These are phyloP conservation scores for Lasioglossum leucozonium DNA, from an alignment of 2,888 invertebrate genomes.

Conservation along the genomic window DNA sequence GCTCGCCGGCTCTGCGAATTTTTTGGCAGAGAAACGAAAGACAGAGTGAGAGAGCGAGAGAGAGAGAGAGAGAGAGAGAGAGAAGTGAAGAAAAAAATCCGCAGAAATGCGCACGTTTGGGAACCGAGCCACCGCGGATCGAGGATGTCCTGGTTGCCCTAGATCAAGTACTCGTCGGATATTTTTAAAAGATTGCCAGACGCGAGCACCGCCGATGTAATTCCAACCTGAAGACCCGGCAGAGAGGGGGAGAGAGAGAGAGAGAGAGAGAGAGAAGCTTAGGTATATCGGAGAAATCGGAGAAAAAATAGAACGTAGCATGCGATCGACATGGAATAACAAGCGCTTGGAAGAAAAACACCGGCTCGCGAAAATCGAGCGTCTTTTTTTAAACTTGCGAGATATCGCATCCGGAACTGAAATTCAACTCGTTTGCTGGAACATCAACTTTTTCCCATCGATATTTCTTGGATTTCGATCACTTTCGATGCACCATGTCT, in stretches of 20 bases:
- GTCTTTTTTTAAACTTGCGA: slow-evolving; percentile 26
- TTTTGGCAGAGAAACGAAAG: slow-evolving; percentile 7
- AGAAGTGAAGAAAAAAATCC: slow-evolving; percentile 14
- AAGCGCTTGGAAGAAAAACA: slow-evolving; percentile 27
- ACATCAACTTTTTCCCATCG: not conserved
- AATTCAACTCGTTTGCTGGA: not conserved
- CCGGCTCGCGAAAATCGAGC: slow-evolving; percentile 2
- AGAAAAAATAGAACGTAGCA: slow-evolving; percentile 68
- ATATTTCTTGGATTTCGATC: not conserved
- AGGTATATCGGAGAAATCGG: slow-evolving; percentile 59
- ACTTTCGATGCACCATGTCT: too few relatives aligned
- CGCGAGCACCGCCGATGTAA: slow-evolving; percentile 66
- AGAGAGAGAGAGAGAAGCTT: not conserved
- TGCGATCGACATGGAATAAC: slow-evolving; percentile 60
- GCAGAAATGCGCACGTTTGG: slow-evolving; percentile 37
- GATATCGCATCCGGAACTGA: slow-evolving; percentile 4
- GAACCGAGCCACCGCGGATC: slow-evolving; percentile 53
- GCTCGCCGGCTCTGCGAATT: not conserved
- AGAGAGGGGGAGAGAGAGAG: not conserved
- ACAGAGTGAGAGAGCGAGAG: not conserved
- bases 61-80: not conserved
- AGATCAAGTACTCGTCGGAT: slow-evolving; percentile 80
- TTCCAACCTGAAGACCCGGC: slow-evolving; percentile 30
- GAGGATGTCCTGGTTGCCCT: slow-evolving; percentile 82
- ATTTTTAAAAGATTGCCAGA: slow-evolving; percentile 79